phyloP scores from a whole-genome alignment of 2,797 vertebrate species.

The Liasis olivaceus region DNA sequence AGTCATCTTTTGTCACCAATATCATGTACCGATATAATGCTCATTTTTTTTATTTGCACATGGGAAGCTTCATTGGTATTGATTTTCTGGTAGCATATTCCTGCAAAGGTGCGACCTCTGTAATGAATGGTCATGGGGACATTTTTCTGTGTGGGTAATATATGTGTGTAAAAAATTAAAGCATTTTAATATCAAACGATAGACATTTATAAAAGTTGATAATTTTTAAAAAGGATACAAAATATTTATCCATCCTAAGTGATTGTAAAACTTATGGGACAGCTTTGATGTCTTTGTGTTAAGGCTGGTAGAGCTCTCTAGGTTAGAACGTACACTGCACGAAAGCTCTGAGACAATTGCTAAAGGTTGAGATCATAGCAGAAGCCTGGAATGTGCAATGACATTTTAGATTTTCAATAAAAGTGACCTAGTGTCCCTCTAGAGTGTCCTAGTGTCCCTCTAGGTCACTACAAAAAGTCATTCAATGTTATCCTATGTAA shows the following conservation, averaged over 20 bases:
- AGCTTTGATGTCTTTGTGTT: neutral
- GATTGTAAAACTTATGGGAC: neutral
- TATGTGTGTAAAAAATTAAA: neutral
- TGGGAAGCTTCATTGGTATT: neutral
- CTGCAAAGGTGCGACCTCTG: neutral
- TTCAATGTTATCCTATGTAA: conserved; percentile 7
- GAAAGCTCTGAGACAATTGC: rapidly evolving
- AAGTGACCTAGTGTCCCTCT: neutral
- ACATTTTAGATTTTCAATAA: conserved; percentile 31
- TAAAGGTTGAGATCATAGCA: neutral
- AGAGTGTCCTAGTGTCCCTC: neutral
- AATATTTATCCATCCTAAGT: neutral
- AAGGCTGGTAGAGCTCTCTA: conserved; percentile 8
- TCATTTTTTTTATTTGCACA: neutral
- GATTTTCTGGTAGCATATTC: neutral
- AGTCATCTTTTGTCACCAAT: neutral
- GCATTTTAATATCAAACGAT: neutral
- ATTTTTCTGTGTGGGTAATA: neutral
- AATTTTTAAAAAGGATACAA: neutral
- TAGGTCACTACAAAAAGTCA: conserved; percentile 21
- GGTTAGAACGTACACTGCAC: conserved; percentile 14
- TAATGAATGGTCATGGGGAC: neutral
- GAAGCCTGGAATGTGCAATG: conserved; percentile 4
- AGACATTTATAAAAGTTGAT: neutral
- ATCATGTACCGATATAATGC: neutral